These are phyloP conservation scores for Cyprinodon tularosa DNA, from an alignment of 2,113 vertebrate species.

Conservation along the genomic window DNA sequence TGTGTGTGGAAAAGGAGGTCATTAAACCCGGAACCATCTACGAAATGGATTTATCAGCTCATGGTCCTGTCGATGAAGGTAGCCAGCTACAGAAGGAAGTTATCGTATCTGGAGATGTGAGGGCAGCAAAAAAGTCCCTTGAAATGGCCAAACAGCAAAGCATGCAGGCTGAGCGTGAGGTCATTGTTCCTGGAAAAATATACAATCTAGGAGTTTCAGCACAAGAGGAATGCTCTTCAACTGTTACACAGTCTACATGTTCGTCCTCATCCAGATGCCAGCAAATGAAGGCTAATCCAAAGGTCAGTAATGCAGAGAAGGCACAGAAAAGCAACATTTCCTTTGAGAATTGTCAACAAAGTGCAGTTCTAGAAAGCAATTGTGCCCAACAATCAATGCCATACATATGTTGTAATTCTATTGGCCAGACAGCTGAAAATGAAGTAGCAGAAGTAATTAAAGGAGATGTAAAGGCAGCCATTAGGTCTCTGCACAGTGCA, in stretches of 20 bases:
- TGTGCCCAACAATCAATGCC: slow-evolving; percentile 79
- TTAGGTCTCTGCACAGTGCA: slow-evolving; percentile 86
- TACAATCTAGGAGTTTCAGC: slow-evolving; percentile 72
- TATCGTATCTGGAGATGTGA: slow-evolving; percentile 86
- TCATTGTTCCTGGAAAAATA: slow-evolving; percentile 78
- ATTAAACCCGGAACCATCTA: slow-evolving; percentile 68
- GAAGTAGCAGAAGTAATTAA: slow-evolving; percentile 81
- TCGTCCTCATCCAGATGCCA: slow-evolving; percentile 72
- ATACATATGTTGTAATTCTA: slow-evolving; percentile 76
- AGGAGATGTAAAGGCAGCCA: slow-evolving; percentile 90
- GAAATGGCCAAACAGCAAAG: slow-evolving; percentile 89
- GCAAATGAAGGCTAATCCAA: slow-evolving; percentile 80
- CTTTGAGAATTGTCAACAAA: slow-evolving; percentile 71
- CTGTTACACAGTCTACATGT: slow-evolving; percentile 73
- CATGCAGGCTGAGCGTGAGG: slow-evolving; percentile 84
- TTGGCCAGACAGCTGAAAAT: slow-evolving; percentile 78
- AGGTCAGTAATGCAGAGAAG: slow-evolving; percentile 92
- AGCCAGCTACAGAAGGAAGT: slow-evolving; percentile 82
- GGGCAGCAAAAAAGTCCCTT: slow-evolving; percentile 86
- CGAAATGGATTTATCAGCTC: slow-evolving; percentile 80
- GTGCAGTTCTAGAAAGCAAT: slow-evolving; percentile 76
- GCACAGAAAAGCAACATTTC: slow-evolving; percentile 71
- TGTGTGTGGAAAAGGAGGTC: slow-evolving; percentile 74
- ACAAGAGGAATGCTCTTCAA: slow-evolving; percentile 77
- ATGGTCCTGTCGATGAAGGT: slow-evolving; percentile 72